A percentile compares a stretch with the other conserved stretches of the same genome.
Evolutionary conservation across 2,888 invertebrate genomes (phyloP).

Genomic region (Crematogaster levior): DNA sequence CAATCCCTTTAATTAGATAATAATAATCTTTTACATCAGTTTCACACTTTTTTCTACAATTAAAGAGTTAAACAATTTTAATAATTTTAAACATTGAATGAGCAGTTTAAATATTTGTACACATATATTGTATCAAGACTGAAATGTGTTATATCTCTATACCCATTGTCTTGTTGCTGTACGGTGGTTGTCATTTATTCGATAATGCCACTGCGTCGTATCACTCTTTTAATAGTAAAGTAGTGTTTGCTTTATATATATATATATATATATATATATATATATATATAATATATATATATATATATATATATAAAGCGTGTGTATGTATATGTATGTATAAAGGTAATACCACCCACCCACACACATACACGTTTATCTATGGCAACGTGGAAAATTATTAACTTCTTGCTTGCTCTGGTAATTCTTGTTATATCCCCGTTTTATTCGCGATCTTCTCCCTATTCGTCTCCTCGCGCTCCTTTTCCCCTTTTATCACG

Average conservation of each 20-base stretch:
- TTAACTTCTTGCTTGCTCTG: constrained; percentile 68
- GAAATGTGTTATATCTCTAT: not conserved
- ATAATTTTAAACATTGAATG: not conserved
- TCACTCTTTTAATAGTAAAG: constrained; percentile 47
- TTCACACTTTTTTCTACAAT: not conserved
- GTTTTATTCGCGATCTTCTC: constrained; percentile 18
- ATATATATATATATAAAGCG: too few relatives aligned
- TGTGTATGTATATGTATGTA: too few relatives aligned
- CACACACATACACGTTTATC: too few relatives aligned
- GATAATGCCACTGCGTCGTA: constrained; percentile 19
- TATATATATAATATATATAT: too few relatives aligned
- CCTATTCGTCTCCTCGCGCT: constrained; percentile 3
- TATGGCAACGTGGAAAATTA: constrained; percentile 65
- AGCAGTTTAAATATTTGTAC: not conserved
- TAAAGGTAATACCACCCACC: too few relatives aligned
- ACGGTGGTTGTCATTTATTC: constrained; percentile 19
- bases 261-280: too few relatives aligned
- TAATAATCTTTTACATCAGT: not conserved
- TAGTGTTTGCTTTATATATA: too few relatives aligned
- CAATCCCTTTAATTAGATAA: not conserved
- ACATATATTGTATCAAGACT: not conserved
- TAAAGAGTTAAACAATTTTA: not conserved
- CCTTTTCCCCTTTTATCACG: constrained; percentile 32
- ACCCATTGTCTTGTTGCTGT: not conserved
- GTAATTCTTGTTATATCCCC: constrained; percentile 59